Base-by-base conservation (phyloP, 30 jellyfish, hydroid and myxozoan genomes). In the Rhopilema esculentum region DNA sequence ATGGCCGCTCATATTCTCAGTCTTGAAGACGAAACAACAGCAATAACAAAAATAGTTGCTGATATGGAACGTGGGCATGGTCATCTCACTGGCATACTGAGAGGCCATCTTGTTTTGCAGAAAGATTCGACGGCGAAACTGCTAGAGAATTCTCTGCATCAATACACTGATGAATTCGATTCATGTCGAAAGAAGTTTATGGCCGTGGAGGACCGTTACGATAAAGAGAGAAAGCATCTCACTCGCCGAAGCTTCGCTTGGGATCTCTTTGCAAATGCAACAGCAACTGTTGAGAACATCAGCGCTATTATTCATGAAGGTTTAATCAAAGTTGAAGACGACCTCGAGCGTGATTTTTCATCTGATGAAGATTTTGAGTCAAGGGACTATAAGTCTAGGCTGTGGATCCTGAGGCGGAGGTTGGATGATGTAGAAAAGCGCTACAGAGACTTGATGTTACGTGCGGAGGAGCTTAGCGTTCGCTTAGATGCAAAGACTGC, bases 61-160 rank as follows among this genome's bases (percentile, higher is more conserved):
- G 99, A 95, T 49, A 89, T 89, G 97, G 99, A 95, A 30, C 86
- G 99, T 33, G 99, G 99, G 1, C 99, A 95, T 62, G 99, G 99
- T 18, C 99, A 95, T 70, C 64, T 95, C 81, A 95, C 99, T 15
- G 99, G 99, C 29, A 87, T 93, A 15, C 90, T 95, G 40, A 86
- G 99, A 27, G 81, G 97, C 21, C 99, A 95, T 65, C 80, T 95
- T 83, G 75, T 95, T 27, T 69, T 95, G 51, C 99, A 95, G 87
- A 90, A 95, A 66, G 94, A 93, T 23, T 64, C 98, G 19, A 88
- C 99, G 21, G 98, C 95, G 1, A 95, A 95, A 27, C 95, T 95
- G 25, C 68, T 95, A 26, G 99, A 95, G 28, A 73, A 84, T 27
- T 87, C 99, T 25, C 79, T 95, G 52, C 94, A 95, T 33, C 97